Percentiles rank a stretch among this genome's conserved stretches.
These are phyloP conservation scores for Disparrhopalites patrizii DNA, from an alignment of 2,888 invertebrate genomes.

Conservation along the genomic window DNA sequence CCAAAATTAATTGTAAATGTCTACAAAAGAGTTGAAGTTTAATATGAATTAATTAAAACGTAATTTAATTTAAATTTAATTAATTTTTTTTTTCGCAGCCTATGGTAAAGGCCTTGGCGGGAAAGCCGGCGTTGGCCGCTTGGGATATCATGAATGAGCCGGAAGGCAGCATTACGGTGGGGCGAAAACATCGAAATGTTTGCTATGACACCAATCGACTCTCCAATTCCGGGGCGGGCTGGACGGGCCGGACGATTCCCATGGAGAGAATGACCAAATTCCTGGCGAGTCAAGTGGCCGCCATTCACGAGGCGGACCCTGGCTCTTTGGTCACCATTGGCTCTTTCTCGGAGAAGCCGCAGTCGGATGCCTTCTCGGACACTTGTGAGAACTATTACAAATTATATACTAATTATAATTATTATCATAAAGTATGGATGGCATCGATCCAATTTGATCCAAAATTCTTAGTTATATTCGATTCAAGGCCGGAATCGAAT, in stretches of 20 bases:
- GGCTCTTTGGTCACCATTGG: constrained; percentile 48
- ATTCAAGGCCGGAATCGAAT: too few relatives aligned
- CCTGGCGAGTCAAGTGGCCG: constrained; percentile 48
- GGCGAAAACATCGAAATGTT: constrained; percentile 36
- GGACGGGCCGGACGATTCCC: constrained; percentile 43
- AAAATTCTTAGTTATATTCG: too few relatives aligned
- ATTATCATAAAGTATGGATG: too few relatives aligned
- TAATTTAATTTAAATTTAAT: too few relatives aligned
- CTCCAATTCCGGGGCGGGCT: constrained; percentile 48
- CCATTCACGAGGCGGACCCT: constrained; percentile 43
- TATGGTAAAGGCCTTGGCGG: constrained; percentile 40
- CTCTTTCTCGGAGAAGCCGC: constrained; percentile 48
- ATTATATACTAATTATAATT: too few relatives aligned
- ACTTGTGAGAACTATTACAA: too few relatives aligned
- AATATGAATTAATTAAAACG: too few relatives aligned
- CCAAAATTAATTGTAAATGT: too few relatives aligned
- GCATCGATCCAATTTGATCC: too few relatives aligned
- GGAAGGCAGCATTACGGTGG: constrained; percentile 47
- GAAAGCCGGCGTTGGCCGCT: constrained; percentile 49
- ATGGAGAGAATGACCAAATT: constrained; percentile 45
- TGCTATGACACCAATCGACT: constrained; percentile 47
- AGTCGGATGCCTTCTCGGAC: constrained; percentile 47
- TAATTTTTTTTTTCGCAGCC: too few relatives aligned
- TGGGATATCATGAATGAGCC: constrained; percentile 50
- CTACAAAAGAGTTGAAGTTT: too few relatives aligned